Evolutionary conservation across 2,797 vertebrate species (phyloP).

Genomic region (Malurus splendens): DNA sequence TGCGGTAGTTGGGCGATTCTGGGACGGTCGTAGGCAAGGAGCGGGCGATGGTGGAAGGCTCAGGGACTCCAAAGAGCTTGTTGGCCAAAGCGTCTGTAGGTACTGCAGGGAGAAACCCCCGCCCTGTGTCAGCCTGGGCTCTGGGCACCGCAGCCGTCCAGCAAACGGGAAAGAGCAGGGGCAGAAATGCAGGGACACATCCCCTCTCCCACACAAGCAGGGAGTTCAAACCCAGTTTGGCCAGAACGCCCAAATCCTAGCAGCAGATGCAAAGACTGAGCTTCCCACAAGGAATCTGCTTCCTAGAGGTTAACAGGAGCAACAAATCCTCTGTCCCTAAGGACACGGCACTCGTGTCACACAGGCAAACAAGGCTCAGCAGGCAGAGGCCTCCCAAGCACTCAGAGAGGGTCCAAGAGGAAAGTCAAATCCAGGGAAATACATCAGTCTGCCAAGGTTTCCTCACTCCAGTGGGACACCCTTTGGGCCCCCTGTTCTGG

Average conservation of each 20-base stretch:
- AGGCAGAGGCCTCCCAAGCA: neutral
- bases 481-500: neutral
- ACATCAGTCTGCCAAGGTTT: neutral
- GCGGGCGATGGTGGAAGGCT: conserved; percentile 88
- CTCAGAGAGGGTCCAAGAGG: neutral
- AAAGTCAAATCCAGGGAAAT: neutral
- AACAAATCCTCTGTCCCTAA: neutral
- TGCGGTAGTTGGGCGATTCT: conserved; percentile 93
- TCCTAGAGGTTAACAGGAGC: neutral
- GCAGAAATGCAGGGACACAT: neutral
- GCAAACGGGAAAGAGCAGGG: neutral
- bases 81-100: conserved; percentile 95
- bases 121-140: neutral
- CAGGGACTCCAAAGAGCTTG: conserved; percentile 92
- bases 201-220: neutral
- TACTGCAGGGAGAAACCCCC: conserved; percentile 68
- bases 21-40: conserved; percentile 95
- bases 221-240: neutral
- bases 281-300: neutral
- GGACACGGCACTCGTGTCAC: neutral
- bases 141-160: rapidly evolving
- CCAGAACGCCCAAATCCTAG: neutral
- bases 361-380: neutral
- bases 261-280: neutral
- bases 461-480: neutral